Evolutionary conservation across 2,888 invertebrate genomes (phyloP).

Genomic region (Gastrophysa polygoni): DNA sequence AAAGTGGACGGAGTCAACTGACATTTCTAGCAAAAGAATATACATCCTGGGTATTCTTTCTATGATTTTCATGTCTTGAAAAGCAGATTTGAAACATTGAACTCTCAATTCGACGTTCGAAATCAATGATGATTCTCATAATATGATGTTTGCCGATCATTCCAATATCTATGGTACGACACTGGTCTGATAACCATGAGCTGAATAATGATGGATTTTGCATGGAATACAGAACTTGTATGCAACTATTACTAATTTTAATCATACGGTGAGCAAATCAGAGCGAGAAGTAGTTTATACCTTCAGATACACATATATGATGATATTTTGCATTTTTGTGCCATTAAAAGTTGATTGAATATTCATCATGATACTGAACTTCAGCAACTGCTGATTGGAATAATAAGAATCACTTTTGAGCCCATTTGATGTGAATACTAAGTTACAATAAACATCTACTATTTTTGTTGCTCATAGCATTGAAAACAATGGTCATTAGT

Average conservation of each 20-base stretch:
- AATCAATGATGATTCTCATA: too few species aligned
- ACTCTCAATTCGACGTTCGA: too few species aligned
- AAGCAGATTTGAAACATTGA: too few species aligned
- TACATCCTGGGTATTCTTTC: too few species aligned
- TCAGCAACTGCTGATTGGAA: neutral
- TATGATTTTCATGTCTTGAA: too few species aligned
- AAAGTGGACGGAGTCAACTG: too few species aligned
- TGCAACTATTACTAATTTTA: neutral
- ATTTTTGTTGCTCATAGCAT: too few species aligned
- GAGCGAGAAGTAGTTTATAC: neutral
- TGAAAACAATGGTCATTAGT: too few species aligned
- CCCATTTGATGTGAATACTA: too few species aligned
- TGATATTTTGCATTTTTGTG: neutral
- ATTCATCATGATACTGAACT: neutral
- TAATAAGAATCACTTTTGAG: neutral
- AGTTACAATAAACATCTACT: too few species aligned
- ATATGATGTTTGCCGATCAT: neutral
- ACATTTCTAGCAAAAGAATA: too few species aligned
- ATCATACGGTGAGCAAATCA: neutral
- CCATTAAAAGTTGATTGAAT: neutral
- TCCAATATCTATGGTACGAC: neutral
- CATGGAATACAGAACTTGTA: neutral
- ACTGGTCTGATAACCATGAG: neutral
- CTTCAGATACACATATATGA: neutral
- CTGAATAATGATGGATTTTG: neutral